Evolutionary conservation across 2,797 vertebrate genomes (phyloP), one percentile per base, ranked within the genome.

Genomic region (Rachycentron canadum): DNA sequence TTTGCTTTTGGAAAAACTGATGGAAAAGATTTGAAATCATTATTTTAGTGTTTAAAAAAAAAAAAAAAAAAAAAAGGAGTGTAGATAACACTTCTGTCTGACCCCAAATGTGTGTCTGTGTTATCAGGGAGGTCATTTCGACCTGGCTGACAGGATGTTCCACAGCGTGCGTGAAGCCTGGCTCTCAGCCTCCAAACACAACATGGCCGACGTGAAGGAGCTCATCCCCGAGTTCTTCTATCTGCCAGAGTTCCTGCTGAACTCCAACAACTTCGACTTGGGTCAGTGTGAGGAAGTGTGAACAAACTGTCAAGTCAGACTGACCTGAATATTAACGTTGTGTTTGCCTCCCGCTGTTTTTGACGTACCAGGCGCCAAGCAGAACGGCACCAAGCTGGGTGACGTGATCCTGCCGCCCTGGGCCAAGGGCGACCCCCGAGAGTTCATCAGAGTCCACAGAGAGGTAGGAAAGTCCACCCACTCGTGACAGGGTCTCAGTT

Each of bases 191-290:
- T 97, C 98, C 21, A 99, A 99, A 87, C 98, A 99, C 95, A 99
- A 99, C 94, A 99, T 99, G 98, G 98, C 98, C 1, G 98, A 99
- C 0, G 98, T 99, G 7, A 99, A 99, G 91, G 98, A 99, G 83
- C 97, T 99, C 65, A 99, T 99, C 89, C 98, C 98, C 0, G 98
- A 99, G 91, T 99, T 99, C 91, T 99, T 99, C 93, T 99, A 99
- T 82, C 95, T 99, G 74, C 98, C 98, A 0, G 98, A 99, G 91
- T 98, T 99, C 87, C 78, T 99, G 78, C 97, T 99, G 68, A 99
- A 99, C 87, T 97, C 98, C 79, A 99, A 99, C 89, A 99, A 99
- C 89, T 99, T 99, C 50, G 98, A 99, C 85, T 92, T 99, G 49
- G 98, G 98, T 99, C 85, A 5, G 95, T 78, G 9, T 28, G 32